Conservation (phyloP, 2,113 vertebrate genomes). For the Crotophaga sulcirostris region DNA sequence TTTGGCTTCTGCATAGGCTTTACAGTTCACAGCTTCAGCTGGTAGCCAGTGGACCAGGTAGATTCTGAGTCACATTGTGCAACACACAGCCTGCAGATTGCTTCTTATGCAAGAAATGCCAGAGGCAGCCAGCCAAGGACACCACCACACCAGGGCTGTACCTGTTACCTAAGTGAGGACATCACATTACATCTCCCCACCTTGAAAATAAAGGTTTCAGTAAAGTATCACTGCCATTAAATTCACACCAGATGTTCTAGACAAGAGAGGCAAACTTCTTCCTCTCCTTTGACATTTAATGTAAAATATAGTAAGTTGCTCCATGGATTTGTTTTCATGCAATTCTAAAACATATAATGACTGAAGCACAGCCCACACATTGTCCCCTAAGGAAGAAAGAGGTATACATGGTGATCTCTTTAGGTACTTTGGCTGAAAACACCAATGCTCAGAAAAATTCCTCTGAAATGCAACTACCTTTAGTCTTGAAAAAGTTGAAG, state of each 20-base stretch:
- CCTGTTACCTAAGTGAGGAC: conserved; percentile 79
- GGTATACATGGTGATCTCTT: rapidly evolving
- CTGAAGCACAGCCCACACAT: neutral
- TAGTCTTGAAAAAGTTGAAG: neutral
- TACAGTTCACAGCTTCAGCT: neutral
- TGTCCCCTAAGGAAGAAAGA: too few species aligned
- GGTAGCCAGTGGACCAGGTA: neutral
- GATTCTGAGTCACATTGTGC: neutral
- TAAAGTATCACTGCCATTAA: conserved; percentile 83
- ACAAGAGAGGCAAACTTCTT: conserved; percentile 83
- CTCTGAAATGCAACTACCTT: neutral
- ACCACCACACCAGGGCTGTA: neutral
- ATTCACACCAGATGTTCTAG: conserved; percentile 87
- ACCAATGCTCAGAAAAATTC: neutral
- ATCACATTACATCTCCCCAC: conserved; percentile 78
- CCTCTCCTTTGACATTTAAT: conserved; percentile 71
- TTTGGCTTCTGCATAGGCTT: neutral
- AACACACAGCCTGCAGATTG: neutral
- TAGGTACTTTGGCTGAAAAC: neutral
- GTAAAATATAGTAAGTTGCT: rapidly evolving
- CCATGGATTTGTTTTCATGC: neutral
- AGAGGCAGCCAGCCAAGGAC: neutral
- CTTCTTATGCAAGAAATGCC: neutral
- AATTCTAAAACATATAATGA: neutral
- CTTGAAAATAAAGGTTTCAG: conserved; percentile 81